Evolutionary conservation across 2,888 invertebrate species (phyloP).

Genomic region (Iselma pallidipennis): DNA sequence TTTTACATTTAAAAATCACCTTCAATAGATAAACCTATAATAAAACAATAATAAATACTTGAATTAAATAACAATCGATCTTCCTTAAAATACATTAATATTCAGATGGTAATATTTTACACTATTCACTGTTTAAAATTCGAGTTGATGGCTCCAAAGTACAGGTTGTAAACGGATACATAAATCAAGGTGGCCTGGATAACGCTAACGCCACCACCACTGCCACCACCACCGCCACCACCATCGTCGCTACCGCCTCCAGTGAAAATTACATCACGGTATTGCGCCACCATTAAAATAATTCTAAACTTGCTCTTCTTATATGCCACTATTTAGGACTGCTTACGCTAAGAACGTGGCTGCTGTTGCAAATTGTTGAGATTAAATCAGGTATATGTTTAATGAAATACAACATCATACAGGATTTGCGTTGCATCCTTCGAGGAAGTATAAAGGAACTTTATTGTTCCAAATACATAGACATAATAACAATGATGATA

Average conservation of each 20-base stretch:
- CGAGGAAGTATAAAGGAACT: background rate
- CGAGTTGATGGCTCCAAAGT: slow-evolving; percentile 49
- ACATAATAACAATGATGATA: background rate
- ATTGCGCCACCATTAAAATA: slow-evolving; percentile 40
- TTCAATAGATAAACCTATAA: background rate
- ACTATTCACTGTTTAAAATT: slow-evolving; percentile 47
- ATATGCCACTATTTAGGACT: slow-evolving; percentile 22
- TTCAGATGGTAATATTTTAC: slow-evolving; percentile 41
- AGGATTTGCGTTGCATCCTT: background rate
- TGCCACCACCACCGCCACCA: background rate
- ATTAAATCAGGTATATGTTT: slow-evolving; percentile 21
- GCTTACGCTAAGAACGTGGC: background rate
- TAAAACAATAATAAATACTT: background rate
- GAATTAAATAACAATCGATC: slow-evolving; percentile 24
- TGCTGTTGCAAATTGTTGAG: slow-evolving; percentile 9
- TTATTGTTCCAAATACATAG: background rate
- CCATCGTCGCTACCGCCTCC: slow-evolving; percentile 1
- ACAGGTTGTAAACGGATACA: slow-evolving; percentile 49
- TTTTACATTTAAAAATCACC: background rate
- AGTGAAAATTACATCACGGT: slow-evolving; percentile 37
- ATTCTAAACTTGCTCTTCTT: slow-evolving; percentile 32
- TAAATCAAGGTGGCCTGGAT: slow-evolving; percentile 47
- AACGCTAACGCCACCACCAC: slow-evolving; percentile 23
- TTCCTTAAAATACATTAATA: slow-evolving; percentile 36
- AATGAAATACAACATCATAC: slow-evolving; percentile 9